phyloP scores from a whole-genome alignment of 2,113 vertebrate genomes.

The Prionailurus viverrinus region DNA sequence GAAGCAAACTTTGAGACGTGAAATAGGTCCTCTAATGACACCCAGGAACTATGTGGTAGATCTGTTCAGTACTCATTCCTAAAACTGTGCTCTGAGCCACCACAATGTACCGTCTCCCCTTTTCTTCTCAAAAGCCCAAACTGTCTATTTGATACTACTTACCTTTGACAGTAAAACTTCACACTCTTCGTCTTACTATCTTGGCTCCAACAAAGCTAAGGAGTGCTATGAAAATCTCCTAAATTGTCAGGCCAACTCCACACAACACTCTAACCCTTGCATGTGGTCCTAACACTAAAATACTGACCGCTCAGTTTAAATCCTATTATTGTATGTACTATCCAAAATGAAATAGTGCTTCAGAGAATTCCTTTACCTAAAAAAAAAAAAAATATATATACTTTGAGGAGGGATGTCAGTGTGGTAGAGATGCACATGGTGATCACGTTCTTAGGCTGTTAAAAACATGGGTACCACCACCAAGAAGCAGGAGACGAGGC shows the following conservation, averaged over 20 bases:
- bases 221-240: not conserved
- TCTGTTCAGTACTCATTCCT: not conserved
- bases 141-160: not conserved
- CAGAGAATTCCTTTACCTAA: not conserved
- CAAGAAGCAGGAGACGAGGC: not conserved
- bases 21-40: not conserved
- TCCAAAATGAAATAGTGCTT: not conserved
- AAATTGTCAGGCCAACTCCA: not conserved
- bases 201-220: not conserved
- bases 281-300: not conserved
- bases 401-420: not conserved
- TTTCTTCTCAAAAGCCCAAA: slow-evolving; percentile 16
- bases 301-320: not conserved
- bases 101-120: not conserved
- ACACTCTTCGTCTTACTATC: not conserved
- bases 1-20: not conserved
- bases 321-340: not conserved
- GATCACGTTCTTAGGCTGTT: not conserved
- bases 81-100: not conserved
- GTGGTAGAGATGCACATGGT: not conserved
- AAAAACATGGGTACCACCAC: not conserved
- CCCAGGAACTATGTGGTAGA: not conserved
- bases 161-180: not conserved
- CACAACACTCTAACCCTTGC: not conserved
- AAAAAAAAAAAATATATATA: not conserved